Evolutionary conservation across 2,888 invertebrate genomes (phyloP).

Genomic region (Empis stercorea): DNA sequence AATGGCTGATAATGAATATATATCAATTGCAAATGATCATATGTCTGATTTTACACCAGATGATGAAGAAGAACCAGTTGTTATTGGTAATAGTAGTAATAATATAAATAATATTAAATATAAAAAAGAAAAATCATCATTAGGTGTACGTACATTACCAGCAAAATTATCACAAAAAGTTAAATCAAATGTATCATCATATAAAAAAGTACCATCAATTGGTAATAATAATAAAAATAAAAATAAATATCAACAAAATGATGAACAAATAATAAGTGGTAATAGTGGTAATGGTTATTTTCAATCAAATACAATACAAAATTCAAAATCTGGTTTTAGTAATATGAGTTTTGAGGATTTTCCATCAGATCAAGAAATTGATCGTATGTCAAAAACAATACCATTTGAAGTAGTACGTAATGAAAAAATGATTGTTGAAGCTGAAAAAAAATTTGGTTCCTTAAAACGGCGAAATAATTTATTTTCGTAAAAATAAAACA

Average conservation of each 20-base stretch:
- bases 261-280: conserved; percentile 8
- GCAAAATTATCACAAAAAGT: conserved; percentile 34
- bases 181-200: conserved; percentile 25
- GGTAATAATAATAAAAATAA: conserved; percentile 25
- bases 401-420: conserved; percentile 52
- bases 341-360: conserved; percentile 67
- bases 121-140: conserved; percentile 32
- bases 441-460: conserved; percentile 38
- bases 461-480: conserved; percentile 41
- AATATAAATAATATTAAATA: conserved; percentile 18
- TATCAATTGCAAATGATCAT: conserved; percentile 31
- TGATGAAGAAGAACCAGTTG: conserved; percentile 34
- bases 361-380: conserved; percentile 48
- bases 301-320: conserved; percentile 34
- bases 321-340: conserved; percentile 47
- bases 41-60: conserved; percentile 33
- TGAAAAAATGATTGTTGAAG: conserved; percentile 37
- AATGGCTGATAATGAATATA: conserved; percentile 33
- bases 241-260: conserved; percentile 25
- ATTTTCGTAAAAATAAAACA: conserved; percentile 37
- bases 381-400: conserved; percentile 34
- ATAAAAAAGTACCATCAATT: conserved; percentile 28
- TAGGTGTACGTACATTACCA: conserved; percentile 31
- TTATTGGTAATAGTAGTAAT: conserved; percentile 17
- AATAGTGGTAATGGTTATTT: conserved; percentile 19